Evolutionary conservation across 2,797 vertebrate genomes (phyloP).

Genomic region (Acomys russatus): DNA sequence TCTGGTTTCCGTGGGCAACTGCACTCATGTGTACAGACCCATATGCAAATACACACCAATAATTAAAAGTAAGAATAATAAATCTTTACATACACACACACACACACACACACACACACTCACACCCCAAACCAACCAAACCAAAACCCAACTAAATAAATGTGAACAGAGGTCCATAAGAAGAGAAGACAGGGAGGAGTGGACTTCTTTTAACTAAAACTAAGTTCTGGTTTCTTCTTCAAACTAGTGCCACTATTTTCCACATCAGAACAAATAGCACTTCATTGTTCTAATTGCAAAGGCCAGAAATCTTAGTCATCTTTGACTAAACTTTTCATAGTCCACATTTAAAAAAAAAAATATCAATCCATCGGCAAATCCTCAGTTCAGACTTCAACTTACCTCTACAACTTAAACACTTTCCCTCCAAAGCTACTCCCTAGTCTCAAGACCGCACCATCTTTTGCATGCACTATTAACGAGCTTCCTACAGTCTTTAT

Average conservation of each 20-base stretch:
- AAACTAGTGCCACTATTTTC: slow-evolving; percentile 38
- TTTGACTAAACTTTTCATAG: not conserved
- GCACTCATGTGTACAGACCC: not conserved
- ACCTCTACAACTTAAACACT: slow-evolving; percentile 37
- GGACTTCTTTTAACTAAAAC: not conserved
- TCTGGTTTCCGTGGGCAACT: not conserved
- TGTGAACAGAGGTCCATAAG: not conserved
- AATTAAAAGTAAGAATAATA: not conserved
- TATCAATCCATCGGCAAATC: slow-evolving; percentile 2
- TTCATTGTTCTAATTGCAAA: slow-evolving; percentile 12
- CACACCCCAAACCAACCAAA: not conserved
- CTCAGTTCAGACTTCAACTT: slow-evolving; percentile 26
- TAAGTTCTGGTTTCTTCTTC: slow-evolving; percentile 17
- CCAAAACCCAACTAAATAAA: not conserved
- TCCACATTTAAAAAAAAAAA: not conserved
- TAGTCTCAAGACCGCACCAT: not conserved
- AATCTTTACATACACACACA: not conserved
- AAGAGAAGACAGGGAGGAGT: not conserved
- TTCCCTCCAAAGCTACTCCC: slow-evolving; percentile 14
- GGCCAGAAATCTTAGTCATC: slow-evolving; percentile 13
- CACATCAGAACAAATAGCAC: slow-evolving; percentile 13
- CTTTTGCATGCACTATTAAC: not conserved
- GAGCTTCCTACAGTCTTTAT: not conserved
- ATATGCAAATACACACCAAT: not conserved
- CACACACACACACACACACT: too few species aligned